phyloP scores from a whole-genome alignment of 2,113 vertebrate genomes.

The Saccopteryx bilineata region DNA sequence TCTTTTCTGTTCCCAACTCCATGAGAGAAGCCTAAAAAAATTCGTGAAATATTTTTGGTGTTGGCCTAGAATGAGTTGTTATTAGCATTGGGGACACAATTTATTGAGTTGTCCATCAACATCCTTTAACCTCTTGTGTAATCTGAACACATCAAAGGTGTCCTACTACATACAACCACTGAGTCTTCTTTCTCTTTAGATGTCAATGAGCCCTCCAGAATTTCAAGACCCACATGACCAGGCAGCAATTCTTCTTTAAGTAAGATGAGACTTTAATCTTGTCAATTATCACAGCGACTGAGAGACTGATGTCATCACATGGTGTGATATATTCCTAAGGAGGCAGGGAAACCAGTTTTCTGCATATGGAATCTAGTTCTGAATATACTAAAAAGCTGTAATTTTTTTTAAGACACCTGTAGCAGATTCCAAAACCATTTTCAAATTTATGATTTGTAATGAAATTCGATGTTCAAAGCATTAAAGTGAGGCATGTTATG shows the following conservation, averaged over 20 bases:
- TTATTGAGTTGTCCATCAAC: background rate
- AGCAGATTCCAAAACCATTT: constrained; percentile 1
- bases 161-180: background rate
- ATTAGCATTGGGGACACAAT: constrained; percentile 48
- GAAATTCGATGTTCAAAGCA: background rate
- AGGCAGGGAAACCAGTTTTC: background rate
- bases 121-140: background rate
- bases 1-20: constrained; percentile 35
- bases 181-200: background rate
- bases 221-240: background rate
- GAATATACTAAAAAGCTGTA: background rate
- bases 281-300: background rate
- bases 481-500: background rate
- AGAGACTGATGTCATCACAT: background rate
- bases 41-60: constrained; percentile 39
- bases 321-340: background rate
- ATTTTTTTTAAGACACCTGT: background rate
- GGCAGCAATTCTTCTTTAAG: background rate
- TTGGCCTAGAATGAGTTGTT: constrained; percentile 34
- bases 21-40: constrained; percentile 42
- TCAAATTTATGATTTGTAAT: constrained; percentile 1
- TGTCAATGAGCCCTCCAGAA: background rate
- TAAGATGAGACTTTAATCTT: background rate
- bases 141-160: background rate
- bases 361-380: background rate